Conservation (phyloP, 1,140 invertebrate species). For the Achatina immaculata region DNA sequence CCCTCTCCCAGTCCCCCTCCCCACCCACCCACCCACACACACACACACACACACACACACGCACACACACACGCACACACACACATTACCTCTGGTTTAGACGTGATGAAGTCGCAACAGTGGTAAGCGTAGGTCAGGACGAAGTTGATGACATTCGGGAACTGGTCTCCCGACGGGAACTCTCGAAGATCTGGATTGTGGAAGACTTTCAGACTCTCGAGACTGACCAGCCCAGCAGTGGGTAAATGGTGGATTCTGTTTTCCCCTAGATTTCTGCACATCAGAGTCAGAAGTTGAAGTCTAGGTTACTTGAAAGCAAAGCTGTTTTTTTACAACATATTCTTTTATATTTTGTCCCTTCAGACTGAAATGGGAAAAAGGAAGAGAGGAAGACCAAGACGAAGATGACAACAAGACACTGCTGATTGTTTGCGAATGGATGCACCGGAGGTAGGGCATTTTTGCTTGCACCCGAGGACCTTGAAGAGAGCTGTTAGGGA, state of each 20-base stretch:
- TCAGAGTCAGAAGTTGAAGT: neutral
- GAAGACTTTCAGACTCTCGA: constrained; percentile 90
- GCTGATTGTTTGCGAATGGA: too few relatives aligned
- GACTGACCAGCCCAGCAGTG: constrained; percentile 81
- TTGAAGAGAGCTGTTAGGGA: too few relatives aligned
- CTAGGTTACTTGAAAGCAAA: neutral
- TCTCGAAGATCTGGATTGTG: constrained; percentile 90
- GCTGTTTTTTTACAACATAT: neutral
- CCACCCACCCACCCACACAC: too few relatives aligned
- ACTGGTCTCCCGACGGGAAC: constrained; percentile 87
- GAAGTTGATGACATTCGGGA: constrained; percentile 83
- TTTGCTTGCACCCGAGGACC: too few relatives aligned
- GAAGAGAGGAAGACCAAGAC: too few relatives aligned
- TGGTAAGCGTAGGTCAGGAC: constrained; percentile 95
- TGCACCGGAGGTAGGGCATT: neutral
- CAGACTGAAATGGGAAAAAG: constrained; percentile 4
- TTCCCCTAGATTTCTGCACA: constrained; percentile 88
- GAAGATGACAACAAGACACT: too few relatives aligned
- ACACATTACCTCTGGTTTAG: constrained; percentile 17
- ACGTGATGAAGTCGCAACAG: constrained; percentile 87
- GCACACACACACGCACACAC: too few relatives aligned
- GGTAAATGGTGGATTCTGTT: constrained; percentile 89
- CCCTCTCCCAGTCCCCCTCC: too few relatives aligned
- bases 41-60: too few relatives aligned
- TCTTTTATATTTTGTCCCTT: neutral